phyloP scores from a whole-genome alignment of 2,113 vertebrate genomes.

The Dipodomys stephensi region DNA sequence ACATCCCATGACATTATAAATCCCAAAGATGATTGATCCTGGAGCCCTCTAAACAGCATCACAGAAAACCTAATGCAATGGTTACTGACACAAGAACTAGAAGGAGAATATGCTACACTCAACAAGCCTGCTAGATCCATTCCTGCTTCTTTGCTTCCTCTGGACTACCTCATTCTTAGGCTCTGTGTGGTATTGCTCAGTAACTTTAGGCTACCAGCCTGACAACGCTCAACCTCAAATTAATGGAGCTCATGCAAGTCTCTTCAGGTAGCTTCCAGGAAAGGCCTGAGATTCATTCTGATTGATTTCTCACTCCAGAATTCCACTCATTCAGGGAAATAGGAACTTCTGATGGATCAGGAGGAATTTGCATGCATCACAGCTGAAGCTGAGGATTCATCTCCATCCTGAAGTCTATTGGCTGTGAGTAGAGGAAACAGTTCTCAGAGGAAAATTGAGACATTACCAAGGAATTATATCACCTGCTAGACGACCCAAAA shows the following conservation, averaged over 20 bases:
- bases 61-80: background rate
- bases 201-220: background rate
- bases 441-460: conserved; percentile 40
- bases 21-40: background rate
- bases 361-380: background rate
- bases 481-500: background rate
- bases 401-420: background rate
- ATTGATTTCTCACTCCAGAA: background rate
- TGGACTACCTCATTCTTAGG: background rate
- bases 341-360: background rate
- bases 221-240: background rate
- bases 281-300: background rate
- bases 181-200: background rate
- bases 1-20: background rate
- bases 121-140: background rate
- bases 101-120: background rate
- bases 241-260: background rate
- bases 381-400: background rate
- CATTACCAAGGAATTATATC: background rate
- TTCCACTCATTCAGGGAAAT: background rate
- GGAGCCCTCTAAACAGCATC: background rate
- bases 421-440: background rate
- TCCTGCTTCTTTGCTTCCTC: background rate
- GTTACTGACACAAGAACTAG: background rate
- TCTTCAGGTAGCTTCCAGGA: background rate